Evolutionary conservation across 1,140 invertebrate species (phyloP).

Genomic region (Caerostris darwini): DNA sequence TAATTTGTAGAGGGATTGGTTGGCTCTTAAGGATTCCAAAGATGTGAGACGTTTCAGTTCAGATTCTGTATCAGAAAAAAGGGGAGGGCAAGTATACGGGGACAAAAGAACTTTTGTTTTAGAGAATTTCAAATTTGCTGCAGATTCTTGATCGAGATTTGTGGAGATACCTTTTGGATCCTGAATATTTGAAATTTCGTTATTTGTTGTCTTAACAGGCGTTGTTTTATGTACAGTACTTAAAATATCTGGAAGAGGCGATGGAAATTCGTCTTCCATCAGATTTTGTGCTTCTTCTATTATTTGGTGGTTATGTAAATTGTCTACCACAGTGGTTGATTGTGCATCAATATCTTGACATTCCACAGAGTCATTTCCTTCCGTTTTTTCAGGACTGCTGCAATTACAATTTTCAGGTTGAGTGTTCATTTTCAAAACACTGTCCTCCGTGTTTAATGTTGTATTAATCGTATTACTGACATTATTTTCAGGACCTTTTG

Average conservation of each 20-base stretch:
- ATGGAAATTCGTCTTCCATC: background rate
- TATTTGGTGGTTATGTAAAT: background rate
- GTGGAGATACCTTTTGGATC: background rate
- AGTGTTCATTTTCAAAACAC: background rate
- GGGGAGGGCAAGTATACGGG: background rate
- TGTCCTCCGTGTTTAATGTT: background rate
- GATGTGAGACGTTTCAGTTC: conserved; percentile 26
- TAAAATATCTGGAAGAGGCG: conserved; percentile 47
- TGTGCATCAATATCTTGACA: background rate
- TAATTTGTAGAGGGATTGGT: conserved; percentile 76
- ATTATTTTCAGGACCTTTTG: background rate
- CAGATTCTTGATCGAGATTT: background rate
- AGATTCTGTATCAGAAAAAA: conserved; percentile 58
- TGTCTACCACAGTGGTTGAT: background rate
- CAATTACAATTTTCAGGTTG: background rate
- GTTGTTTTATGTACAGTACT: conserved; percentile 18
- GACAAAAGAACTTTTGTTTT: conserved; percentile 31
- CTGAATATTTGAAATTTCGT: background rate
- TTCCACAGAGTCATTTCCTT: background rate
- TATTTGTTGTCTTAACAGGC: background rate
- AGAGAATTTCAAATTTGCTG: background rate
- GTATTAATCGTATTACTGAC: background rate
- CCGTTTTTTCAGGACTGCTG: background rate
- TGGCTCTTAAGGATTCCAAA: conserved; percentile 32
- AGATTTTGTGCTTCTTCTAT: background rate